phyloP scores from a whole-genome alignment of 1,140 invertebrate genomes.

The Chionoecetes opilio region DNA sequence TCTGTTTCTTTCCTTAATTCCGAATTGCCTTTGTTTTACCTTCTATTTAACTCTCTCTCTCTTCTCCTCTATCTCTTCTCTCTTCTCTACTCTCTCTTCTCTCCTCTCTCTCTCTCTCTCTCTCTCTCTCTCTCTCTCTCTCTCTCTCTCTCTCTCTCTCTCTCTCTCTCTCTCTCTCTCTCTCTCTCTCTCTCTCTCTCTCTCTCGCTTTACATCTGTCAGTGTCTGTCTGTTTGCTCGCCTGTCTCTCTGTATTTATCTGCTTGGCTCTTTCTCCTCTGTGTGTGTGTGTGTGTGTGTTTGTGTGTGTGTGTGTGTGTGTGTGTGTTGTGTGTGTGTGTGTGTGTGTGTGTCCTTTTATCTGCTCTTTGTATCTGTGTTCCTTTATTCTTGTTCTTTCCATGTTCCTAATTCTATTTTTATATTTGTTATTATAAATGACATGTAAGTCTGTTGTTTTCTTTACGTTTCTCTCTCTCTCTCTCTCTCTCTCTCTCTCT shows the following conservation, averaged over 20 bases:
- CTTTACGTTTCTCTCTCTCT: not conserved
- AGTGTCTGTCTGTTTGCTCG: not conserved
- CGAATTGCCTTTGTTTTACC: too few species aligned
- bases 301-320: too few species aligned
- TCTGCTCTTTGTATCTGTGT: not conserved
- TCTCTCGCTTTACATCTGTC: too few species aligned
- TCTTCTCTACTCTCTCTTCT: not conserved
- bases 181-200: not conserved
- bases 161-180: not conserved
- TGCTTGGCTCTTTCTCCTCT: too few species aligned
- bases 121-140: not conserved
- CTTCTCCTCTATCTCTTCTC: not conserved
- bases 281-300: too few species aligned
- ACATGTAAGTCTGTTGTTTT: too few species aligned
- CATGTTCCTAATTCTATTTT: not conserved
- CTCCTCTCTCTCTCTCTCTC: not conserved
- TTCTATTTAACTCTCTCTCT: not conserved
- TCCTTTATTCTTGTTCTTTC: not conserved
- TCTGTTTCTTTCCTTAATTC: not conserved
- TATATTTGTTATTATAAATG: not conserved
- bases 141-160: not conserved
- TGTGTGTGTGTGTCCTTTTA: too few species aligned
- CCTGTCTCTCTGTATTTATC: not conserved
- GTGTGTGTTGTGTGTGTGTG: too few species aligned
- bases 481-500: slow-evolving; percentile 44